These are phyloP conservation scores for Paragorgia papillata DNA, from an alignment of 92 coral and sea anemone species.

Conservation along the genomic window DNA sequence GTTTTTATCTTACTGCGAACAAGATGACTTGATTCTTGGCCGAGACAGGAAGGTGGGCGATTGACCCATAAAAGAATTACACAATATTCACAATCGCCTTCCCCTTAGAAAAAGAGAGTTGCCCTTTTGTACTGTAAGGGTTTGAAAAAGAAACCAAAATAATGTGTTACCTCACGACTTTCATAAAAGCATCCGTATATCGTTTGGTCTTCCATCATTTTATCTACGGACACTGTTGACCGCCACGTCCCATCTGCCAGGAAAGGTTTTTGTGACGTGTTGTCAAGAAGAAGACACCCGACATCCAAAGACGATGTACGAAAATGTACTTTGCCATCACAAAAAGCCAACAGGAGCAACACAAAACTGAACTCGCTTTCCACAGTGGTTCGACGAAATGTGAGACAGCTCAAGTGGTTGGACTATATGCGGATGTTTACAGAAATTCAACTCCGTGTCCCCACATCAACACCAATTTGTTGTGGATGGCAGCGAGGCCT, in stretches of 20 bases:
- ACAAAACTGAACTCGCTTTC: neutral
- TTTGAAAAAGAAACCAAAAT: neutral
- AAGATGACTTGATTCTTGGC: neutral
- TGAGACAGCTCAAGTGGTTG: conserved; percentile 32
- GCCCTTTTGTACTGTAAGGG: too few species aligned
- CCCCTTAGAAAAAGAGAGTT: too few species aligned
- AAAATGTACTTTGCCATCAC: neutral
- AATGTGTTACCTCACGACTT: neutral
- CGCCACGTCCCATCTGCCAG: neutral
- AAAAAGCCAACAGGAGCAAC: neutral
- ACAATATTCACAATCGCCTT: neutral
- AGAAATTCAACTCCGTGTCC: conserved; percentile 31
- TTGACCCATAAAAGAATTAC: neutral
- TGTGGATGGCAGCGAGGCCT: neutral
- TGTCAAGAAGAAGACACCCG: too few species aligned
- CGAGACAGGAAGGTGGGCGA: neutral
- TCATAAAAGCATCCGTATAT: too few species aligned
- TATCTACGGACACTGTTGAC: too few species aligned
- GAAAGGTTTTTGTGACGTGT: neutral
- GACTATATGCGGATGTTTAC: conserved; percentile 40
- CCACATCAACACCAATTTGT: conserved; percentile 16
- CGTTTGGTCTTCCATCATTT: too few species aligned
- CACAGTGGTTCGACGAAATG: conserved; percentile 15
- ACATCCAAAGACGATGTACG: too few species aligned
- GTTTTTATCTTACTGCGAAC: neutral